A percentile compares a stretch with the other conserved stretches of the same genome.
Evolutionary conservation across 2,113 vertebrate species (phyloP).

Genomic region (Telmatochromis bifrenatus): DNA sequence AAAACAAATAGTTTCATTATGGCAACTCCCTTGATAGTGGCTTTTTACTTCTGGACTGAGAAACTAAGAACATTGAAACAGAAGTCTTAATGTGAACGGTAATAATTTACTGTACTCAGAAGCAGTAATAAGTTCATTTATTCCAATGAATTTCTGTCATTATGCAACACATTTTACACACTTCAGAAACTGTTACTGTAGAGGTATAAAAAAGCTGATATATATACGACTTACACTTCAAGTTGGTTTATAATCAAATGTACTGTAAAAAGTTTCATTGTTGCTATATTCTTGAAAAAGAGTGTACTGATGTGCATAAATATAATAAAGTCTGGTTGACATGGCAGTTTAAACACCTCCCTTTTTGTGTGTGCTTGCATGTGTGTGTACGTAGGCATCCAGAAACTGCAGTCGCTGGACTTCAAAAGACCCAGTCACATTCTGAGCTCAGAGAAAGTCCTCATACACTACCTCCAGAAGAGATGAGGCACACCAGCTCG

Average conservation of each 20-base stretch:
- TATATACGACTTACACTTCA: background rate
- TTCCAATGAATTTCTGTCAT: background rate
- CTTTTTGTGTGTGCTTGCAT: background rate
- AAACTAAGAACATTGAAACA: background rate
- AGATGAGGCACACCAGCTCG: slow-evolving; percentile 17
- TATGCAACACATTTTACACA: background rate
- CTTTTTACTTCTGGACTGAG: background rate
- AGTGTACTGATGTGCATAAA: background rate
- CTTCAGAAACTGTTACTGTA: background rate
- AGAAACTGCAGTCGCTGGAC: slow-evolving; percentile 30
- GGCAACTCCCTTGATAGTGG: background rate
- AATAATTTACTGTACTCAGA: background rate
- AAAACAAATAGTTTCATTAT: background rate
- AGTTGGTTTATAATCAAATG: background rate
- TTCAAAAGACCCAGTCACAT: slow-evolving; percentile 21
- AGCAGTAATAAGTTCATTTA: background rate
- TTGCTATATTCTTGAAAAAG: background rate
- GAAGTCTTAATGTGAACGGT: background rate
- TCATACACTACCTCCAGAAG: slow-evolving; percentile 36
- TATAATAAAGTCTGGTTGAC: background rate
- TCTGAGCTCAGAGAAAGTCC: slow-evolving; percentile 45
- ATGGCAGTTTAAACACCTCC: background rate
- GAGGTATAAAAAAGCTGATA: background rate
- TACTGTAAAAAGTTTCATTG: background rate
- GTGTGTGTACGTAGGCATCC: slow-evolving; percentile 23